Evolutionary conservation across 2,888 invertebrate species (phyloP).

Genomic region (Coleophora deauratella): DNA sequence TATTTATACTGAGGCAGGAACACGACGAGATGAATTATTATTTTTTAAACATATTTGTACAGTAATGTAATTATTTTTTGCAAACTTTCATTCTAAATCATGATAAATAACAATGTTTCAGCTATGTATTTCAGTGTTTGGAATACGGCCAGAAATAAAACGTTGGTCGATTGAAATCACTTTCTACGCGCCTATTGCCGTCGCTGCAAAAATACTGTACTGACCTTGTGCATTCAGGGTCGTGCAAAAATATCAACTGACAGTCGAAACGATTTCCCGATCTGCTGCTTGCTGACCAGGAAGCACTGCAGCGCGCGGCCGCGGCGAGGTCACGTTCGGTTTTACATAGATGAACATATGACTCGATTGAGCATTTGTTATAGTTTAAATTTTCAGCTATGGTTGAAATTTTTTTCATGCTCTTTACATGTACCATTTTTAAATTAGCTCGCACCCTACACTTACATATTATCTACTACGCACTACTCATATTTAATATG

Average conservation of each 20-base stretch:
- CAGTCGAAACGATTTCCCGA: constrained; percentile 69
- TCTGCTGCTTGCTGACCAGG: constrained; percentile 65
- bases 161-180: constrained; percentile 55
- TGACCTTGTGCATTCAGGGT: constrained; percentile 65
- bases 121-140: constrained; percentile 28
- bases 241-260: constrained; percentile 70
- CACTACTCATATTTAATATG: too few relatives aligned
- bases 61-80: too few relatives aligned
- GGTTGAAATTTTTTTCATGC: too few relatives aligned
- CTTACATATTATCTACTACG: too few relatives aligned
- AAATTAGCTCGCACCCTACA: too few relatives aligned
- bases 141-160: constrained; percentile 46
- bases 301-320: constrained; percentile 57
- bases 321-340: constrained; percentile 27
- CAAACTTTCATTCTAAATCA: too few relatives aligned
- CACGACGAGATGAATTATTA: too few relatives aligned
- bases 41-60: too few relatives aligned
- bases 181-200: constrained; percentile 59
- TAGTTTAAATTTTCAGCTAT: not conserved
- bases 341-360: constrained; percentile 3
- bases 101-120: too few relatives aligned
- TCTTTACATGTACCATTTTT: too few relatives aligned
- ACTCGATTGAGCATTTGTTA: not conserved
- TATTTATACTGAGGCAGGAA: too few relatives aligned
- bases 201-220: constrained; percentile 48